These are phyloP conservation scores for Jaculus jaculus DNA, from an alignment of 2,113 vertebrate species.

Conservation along the genomic window DNA sequence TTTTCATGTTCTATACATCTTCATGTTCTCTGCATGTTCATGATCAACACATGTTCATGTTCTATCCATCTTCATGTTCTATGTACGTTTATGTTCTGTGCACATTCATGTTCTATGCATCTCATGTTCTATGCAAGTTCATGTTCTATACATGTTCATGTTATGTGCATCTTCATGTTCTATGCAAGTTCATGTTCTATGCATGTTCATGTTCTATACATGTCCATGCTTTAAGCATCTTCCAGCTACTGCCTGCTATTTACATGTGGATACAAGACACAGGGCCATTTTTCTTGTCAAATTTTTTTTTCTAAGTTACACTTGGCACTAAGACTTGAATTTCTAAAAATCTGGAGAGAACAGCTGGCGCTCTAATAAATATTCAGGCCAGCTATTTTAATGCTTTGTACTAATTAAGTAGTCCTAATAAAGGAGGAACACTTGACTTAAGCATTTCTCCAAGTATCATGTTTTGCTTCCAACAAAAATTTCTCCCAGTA, in stretches of 20 bases:
- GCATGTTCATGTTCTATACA: neutral
- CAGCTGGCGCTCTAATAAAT: slow-evolving; percentile 75
- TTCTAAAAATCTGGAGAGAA: slow-evolving; percentile 74
- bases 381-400: slow-evolving; percentile 67
- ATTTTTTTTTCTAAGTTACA: slow-evolving; percentile 31
- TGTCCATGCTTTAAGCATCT: no score
- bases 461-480: slow-evolving; percentile 71
- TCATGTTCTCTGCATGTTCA: no score
- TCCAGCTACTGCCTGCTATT: slow-evolving; percentile 51
- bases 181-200: no score
- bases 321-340: slow-evolving; percentile 59
- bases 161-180: slow-evolving; percentile 3
- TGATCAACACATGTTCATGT: no score
- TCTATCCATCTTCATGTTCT: no score
- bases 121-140: no score
- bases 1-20: no score
- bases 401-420: slow-evolving; percentile 74
- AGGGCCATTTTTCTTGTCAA: slow-evolving; percentile 54
- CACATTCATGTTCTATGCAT: no score
- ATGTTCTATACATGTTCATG: neutral
- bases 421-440: slow-evolving; percentile 70
- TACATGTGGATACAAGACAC: slow-evolving; percentile 21
- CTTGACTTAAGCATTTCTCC: slow-evolving; percentile 67
- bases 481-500: slow-evolving; percentile 60
- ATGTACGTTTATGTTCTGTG: no score